phyloP scores from a whole-genome alignment of 2,888 invertebrate genomes.

The Petrolisthes manimaculis region DNA sequence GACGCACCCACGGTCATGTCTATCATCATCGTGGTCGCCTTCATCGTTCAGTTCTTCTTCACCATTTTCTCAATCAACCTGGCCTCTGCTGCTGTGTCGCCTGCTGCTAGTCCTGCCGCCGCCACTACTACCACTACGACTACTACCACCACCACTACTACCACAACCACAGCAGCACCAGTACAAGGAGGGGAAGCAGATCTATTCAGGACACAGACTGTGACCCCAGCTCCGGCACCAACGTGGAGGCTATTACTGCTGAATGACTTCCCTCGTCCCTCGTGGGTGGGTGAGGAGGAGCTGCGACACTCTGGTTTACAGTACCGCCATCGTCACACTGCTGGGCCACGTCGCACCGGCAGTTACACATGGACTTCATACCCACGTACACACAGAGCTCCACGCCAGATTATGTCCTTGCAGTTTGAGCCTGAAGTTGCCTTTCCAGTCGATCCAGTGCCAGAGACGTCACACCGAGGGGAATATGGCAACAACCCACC shows the following conservation, averaged over 20 bases:
- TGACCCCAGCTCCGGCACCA: slow-evolving; percentile 49
- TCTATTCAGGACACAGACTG: slow-evolving; percentile 27
- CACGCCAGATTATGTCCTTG: slow-evolving; percentile 25
- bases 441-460: not conserved
- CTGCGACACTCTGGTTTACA: not conserved
- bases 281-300: slow-evolving; percentile 28
- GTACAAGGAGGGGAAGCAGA: not conserved
- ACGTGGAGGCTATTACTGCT: slow-evolving; percentile 32
- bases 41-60: slow-evolving; percentile 55
- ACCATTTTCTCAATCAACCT: slow-evolving; percentile 37
- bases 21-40: slow-evolving; percentile 31
- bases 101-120: slow-evolving; percentile 6
- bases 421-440: slow-evolving; percentile 11
- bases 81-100: not conserved
- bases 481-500: not conserved
- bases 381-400: not conserved
- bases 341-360: not conserved
- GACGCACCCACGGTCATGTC: slow-evolving; percentile 54
- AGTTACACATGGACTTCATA: not conserved
- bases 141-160: slow-evolving; percentile 23
- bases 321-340: not conserved
- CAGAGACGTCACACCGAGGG: slow-evolving; percentile 27
- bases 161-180: not conserved
- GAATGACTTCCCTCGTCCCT: slow-evolving; percentile 3
- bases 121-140: slow-evolving; percentile 30